Conservation (phyloP, 2,113 vertebrate species). For the Callionymus lyra region DNA sequence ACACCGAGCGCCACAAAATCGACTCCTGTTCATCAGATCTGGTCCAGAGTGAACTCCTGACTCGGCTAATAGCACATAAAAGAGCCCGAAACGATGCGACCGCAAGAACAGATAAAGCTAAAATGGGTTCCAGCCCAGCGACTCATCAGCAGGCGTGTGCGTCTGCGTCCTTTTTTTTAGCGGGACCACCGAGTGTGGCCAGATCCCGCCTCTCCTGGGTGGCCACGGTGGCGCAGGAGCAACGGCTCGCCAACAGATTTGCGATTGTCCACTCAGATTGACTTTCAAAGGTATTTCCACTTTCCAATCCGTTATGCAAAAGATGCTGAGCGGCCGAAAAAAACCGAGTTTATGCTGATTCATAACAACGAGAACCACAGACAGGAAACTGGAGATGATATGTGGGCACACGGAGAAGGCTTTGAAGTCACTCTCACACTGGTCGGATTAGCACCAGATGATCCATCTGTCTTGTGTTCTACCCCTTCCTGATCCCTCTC, state of each 20-base stretch:
- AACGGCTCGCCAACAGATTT: constrained; percentile 40
- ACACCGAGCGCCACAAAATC: no score
- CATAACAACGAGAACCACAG: constrained; percentile 55
- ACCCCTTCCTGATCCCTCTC: constrained; percentile 7
- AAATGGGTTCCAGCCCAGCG: constrained; percentile 6
- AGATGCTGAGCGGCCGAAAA: constrained; percentile 54
- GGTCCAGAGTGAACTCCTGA: no score
- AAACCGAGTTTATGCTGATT: constrained; percentile 59
- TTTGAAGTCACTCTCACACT: constrained; percentile 55
- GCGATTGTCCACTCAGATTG: constrained; percentile 47
- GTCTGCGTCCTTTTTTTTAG: constrained; percentile 18
- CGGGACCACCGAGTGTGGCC: constrained; percentile 56
- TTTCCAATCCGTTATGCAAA: constrained; percentile 28
- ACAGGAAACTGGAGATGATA: constrained; percentile 57
- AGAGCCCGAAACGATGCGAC: constrained; percentile 6
- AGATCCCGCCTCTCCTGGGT: constrained; percentile 51
- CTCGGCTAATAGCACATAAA: background rate
- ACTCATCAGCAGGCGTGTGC: constrained; percentile 33
- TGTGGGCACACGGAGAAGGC: constrained; percentile 46
- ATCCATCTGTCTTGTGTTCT: constrained; percentile 10
- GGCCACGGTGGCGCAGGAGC: constrained; percentile 44
- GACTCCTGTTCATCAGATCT: background rate
- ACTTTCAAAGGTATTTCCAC: constrained; percentile 40
- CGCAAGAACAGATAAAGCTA: constrained; percentile 18
- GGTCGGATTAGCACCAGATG: constrained; percentile 30